Base-by-base conservation (phyloP, 2,797 vertebrate species). In the Anolis apletophallus region DNA sequence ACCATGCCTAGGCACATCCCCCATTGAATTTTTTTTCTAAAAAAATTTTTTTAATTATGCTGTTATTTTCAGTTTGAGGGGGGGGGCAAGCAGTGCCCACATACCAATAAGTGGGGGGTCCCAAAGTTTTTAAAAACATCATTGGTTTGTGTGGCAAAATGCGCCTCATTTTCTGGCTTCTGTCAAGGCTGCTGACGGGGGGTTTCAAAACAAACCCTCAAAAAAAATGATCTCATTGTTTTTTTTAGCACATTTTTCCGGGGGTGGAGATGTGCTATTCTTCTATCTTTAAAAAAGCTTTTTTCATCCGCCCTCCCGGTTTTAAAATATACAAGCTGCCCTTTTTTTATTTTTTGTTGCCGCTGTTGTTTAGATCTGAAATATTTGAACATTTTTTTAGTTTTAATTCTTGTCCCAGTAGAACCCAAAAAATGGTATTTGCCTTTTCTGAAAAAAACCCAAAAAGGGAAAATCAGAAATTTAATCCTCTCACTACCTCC, bases 401-500 rank as follows among this genome's bases (percentile, higher is more conserved):
- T 0, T 1, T 32, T 32, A 8, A 34, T 67, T 57, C 23, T 84
- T 36, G 79, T 67, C 87, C 21, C 90, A 26, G 23, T 83, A 72
- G 75, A 68, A 23, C 90, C 61, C 34, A n/a, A n/a, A 34, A 89
- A 85, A 69, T 81, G 57, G 59, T 61, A 13, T 67, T 87, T 84
- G 87, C 89, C 61, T 40, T 79, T 50, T 69, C 59, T 80, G 80
- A 57, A 54, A 84, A 29, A 83, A n/a, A n/a, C n/a, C 50, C 3
- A 64, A 46, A n/a, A 5, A 67, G 55, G 32, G n/a, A 13, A 57
- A 23, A 89, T 78, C 89, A 87, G 88, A 0, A 16, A 91, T n/a
- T 59, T 34, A 88, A 90, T 91, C 92, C 85, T 91, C 85, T 83
- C 83, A 87, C 83, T 79, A 85, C 68, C 87, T 79, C 32, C 59